Percentiles rank a stretch among this genome's conserved stretches.
phyloP scores from a whole-genome alignment of 2,888 invertebrate species.

The Margaritifera margaritifera region DNA sequence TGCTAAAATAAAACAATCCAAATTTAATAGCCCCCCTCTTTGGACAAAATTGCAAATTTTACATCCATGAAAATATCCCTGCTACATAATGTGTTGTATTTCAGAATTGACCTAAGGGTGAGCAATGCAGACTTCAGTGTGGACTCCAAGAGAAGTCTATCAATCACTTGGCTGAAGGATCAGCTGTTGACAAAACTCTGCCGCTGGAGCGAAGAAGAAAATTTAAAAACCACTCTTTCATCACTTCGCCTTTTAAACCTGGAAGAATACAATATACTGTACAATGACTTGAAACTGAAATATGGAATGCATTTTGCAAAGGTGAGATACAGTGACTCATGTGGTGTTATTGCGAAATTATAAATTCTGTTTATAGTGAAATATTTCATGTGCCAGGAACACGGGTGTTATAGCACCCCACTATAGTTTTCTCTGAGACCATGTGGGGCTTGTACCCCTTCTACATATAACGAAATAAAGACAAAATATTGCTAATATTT shows the following conservation, averaged over 20 bases:
- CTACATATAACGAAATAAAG: too few relatives aligned
- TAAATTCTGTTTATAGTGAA: too few relatives aligned
- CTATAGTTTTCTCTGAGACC: too few relatives aligned
- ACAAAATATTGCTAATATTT: too few relatives aligned
- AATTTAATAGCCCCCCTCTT: too few relatives aligned
- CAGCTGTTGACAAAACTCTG: conserved; percentile 62
- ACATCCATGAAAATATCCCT: too few relatives aligned
- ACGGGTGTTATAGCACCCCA: too few relatives aligned
- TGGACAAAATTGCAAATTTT: too few relatives aligned
- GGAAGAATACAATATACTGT: conserved; percentile 82
- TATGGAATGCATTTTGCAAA: conserved; percentile 84
- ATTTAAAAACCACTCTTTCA: conserved; percentile 56
- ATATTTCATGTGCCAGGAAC: too few relatives aligned
- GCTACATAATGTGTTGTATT: not conserved
- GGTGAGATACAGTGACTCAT: conserved; percentile 71
- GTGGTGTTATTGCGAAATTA: too few relatives aligned
- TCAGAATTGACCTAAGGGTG: conserved; percentile 23
- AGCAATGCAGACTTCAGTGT: conserved; percentile 16
- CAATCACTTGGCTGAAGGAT: conserved; percentile 59
- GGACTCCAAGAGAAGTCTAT: conserved; percentile 36
- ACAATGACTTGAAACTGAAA: conserved; percentile 83
- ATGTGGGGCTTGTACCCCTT: too few relatives aligned
- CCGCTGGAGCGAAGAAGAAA: conserved; percentile 61
- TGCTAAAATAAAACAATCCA: too few relatives aligned
- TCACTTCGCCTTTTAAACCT: conserved; percentile 81